Evolutionary conservation across 2,888 invertebrate species (phyloP).

Genomic region (Phlogophora meticulosa): DNA sequence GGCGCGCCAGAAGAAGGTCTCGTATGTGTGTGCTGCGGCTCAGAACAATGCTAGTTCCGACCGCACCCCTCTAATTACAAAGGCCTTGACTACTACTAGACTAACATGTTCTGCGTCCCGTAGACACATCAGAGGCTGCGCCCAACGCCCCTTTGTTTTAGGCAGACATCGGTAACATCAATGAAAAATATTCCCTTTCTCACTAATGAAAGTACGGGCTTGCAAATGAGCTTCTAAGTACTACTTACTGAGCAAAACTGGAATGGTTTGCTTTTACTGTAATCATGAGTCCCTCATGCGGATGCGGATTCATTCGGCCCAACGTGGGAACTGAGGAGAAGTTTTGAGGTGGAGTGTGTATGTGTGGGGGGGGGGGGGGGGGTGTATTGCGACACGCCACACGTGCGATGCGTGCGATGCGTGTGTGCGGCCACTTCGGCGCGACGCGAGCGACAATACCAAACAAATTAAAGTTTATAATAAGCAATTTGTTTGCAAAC

Average conservation of each 20-base stretch:
- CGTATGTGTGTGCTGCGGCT: no score
- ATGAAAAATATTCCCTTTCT: slow-evolving; percentile 35
- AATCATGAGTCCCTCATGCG: background rate
- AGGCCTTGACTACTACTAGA: slow-evolving; percentile 15
- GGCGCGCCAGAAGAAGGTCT: no score
- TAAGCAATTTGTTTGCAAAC: slow-evolving; percentile 61
- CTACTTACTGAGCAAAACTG: no score
- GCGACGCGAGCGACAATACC: slow-evolving; percentile 5
- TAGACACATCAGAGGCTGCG: slow-evolving; percentile 18
- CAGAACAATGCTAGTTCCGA: background rate
- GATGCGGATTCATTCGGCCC: background rate
- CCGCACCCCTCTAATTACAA: slow-evolving; percentile 27
- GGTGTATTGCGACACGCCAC: background rate
- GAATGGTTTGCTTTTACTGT: background rate
- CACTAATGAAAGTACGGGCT: slow-evolving; percentile 48
- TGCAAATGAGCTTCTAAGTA: slow-evolving; percentile 5
- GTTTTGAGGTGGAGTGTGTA: no score
- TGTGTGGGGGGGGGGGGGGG: background rate
- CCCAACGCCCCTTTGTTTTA: slow-evolving; percentile 27
- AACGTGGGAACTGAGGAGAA: background rate
- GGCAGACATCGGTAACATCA: slow-evolving; percentile 3
- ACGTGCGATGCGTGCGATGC: background rate
- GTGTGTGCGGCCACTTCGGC: background rate
- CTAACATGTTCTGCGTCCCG: slow-evolving; percentile 22
- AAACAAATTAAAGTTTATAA: slow-evolving; percentile 62